Conservation (phyloP, 2,797 vertebrate species). For the Melanotaenia pygmaea region DNA sequence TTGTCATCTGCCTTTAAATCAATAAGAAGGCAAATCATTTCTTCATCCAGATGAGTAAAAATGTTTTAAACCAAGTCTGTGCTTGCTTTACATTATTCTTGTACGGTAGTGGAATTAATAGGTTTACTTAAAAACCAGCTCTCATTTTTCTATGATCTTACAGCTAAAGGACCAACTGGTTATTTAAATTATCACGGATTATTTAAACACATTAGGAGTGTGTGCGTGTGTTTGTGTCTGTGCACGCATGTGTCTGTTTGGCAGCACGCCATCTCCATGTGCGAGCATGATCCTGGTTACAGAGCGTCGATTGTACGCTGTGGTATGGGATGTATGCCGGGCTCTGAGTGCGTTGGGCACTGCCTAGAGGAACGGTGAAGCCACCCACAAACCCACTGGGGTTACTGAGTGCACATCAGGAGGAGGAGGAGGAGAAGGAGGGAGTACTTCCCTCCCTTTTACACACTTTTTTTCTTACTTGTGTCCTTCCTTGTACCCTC, state of each 20-base stretch:
- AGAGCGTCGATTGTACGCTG: constrained; percentile 72
- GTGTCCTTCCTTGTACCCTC: constrained; percentile 46
- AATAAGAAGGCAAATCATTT: neutral
- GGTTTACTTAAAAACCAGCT: neutral
- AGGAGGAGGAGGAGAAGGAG: constrained; percentile 38
- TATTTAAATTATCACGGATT: neutral
- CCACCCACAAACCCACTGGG: constrained; percentile 68
- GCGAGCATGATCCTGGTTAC: constrained; percentile 56
- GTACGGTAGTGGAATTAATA: neutral
- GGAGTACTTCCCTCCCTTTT: constrained; percentile 63
- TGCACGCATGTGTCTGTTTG: constrained; percentile 25
- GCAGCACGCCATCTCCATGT: constrained; percentile 47
- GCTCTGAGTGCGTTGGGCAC: constrained; percentile 34
- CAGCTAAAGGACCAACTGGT: neutral
- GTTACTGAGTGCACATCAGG: constrained; percentile 72
- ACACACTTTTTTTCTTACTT: constrained; percentile 65
- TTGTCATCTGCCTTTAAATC: neutral
- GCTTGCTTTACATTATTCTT: neutral
- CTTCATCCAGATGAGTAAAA: neutral
- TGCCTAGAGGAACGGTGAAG: constrained; percentile 58
- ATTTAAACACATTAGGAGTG: neutral
- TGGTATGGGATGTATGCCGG: constrained; percentile 74
- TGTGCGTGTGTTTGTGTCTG: constrained; percentile 9
- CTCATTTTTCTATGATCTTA: neutral
- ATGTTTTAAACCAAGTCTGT: neutral